phyloP scores from a whole-genome alignment of 1,140 invertebrate genomes.

The Nasonia vitripennis region DNA sequence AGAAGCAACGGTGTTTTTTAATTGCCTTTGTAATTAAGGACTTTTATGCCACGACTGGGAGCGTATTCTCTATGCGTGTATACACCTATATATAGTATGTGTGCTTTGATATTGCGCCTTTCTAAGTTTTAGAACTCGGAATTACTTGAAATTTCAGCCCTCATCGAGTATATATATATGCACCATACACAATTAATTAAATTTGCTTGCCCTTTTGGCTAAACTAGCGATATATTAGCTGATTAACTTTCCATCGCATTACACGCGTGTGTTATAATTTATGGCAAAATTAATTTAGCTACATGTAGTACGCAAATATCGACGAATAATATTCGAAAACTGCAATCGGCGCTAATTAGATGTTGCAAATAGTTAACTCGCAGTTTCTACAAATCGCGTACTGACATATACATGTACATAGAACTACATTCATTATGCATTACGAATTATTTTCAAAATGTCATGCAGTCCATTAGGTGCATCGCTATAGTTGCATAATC shows the following conservation, averaged over 20 bases:
- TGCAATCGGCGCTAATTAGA: not conserved
- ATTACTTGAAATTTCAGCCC: not conserved
- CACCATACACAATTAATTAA: not conserved
- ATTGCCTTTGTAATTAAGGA: conserved; percentile 6
- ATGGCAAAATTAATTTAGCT: not conserved
- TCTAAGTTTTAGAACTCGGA: not conserved
- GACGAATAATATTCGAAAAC: not conserved
- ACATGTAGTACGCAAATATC: not conserved
- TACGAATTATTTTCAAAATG: not conserved
- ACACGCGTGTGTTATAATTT: not conserved
- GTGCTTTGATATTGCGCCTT: not conserved
- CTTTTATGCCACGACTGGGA: not conserved
- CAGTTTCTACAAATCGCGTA: not conserved
- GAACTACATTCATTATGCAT: not conserved
- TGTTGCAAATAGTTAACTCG: not conserved
- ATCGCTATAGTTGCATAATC: not conserved
- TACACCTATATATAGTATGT: no score
- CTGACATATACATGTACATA: no score
- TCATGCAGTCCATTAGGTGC: not conserved
- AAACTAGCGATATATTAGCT: not conserved
- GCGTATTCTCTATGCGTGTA: not conserved
- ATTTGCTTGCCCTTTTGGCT: not conserved
- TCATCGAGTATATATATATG: not conserved
- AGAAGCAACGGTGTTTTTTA: conserved; percentile 11
- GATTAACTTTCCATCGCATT: not conserved